Evolutionary conservation across 2,797 vertebrate species (phyloP), one percentile per base, ranked within the genome.

Genomic region (Nyctibius grandis): DNA sequence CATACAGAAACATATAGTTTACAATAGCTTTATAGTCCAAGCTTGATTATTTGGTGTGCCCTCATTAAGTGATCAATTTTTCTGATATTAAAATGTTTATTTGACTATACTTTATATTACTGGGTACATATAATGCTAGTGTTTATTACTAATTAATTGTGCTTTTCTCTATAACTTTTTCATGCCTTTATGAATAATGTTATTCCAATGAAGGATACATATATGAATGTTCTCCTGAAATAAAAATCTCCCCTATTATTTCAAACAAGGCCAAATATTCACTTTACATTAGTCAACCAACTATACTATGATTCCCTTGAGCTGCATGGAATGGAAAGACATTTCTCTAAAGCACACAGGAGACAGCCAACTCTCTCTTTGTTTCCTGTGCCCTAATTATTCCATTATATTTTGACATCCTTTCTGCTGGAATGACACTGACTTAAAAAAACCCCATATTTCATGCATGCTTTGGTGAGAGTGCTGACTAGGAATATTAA

Each of bases 371-470:
- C 15, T 68, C 64, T 74, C 47, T 89, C 53, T 89, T 72, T 93
- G 69, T 85, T 94, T 93, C 81, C 88, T 63, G 44, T 78, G 69
- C 57, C 83, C 79, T 93, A 88, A 92, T 93, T 92, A 96, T 88
- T 92, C 75, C 67, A 88, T 86, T 93, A 73, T 31, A 81, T 90
- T 95, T 94, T 85, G 63, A 93, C 2, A 4, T 90, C 23, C 56
- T 86, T 95, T 69, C 67, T 90, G 70, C 74, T 89, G 75, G 87
- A 96, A 92, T 51, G 75, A 78, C 51, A 79, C 54, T 74, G 60
- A 72, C 38, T 88, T 69, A 6, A 56, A 69, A 78, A 64, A 17
- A 2, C 0, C 11, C 47, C 48, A 48, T 89, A 84, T 83, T 85
- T 91, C 56, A 89, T 54, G 60, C 44, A 53, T 7, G 15, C 45